These are phyloP conservation scores for Portunus trituberculatus DNA, from an alignment of 1,140 invertebrate species.

Conservation along the genomic window DNA sequence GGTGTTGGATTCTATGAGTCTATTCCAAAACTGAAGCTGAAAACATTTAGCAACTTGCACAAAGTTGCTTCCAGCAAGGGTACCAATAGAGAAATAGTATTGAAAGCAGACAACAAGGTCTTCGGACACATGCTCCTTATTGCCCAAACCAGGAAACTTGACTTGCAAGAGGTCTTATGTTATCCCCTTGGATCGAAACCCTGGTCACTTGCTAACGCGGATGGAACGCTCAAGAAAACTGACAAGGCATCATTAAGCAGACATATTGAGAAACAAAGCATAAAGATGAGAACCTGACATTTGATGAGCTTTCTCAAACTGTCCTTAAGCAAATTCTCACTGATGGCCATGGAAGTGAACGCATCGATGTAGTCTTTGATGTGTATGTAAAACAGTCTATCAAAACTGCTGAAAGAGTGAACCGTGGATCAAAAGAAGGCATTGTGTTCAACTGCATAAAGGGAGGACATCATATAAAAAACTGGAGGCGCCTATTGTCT, in stretches of 20 bases:
- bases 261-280: slow-evolving; percentile 53
- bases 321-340: slow-evolving; percentile 47
- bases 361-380: slow-evolving; percentile 51
- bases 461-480: slow-evolving; percentile 25
- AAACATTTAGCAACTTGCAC: slow-evolving; percentile 1
- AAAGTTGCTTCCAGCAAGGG: background rate
- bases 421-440: slow-evolving; percentile 38
- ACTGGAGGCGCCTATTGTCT: slow-evolving; percentile 40
- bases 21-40: slow-evolving; percentile 38
- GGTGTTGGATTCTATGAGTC: slow-evolving; percentile 39
- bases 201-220: slow-evolving; percentile 44
- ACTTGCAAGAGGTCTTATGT: slow-evolving; percentile 48
- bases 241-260: slow-evolving; percentile 56
- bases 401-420: slow-evolving; percentile 55
- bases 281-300: slow-evolving; percentile 53
- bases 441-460: slow-evolving; percentile 41
- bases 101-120: slow-evolving; percentile 27
- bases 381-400: slow-evolving; percentile 43
- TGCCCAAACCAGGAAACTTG: slow-evolving; percentile 48
- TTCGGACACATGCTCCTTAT: slow-evolving; percentile 43
- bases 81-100: slow-evolving; percentile 38
- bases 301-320: slow-evolving; percentile 55
- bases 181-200: slow-evolving; percentile 27
- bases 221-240: slow-evolving; percentile 66
- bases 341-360: slow-evolving; percentile 50